A percentile compares a stretch with the other conserved stretches of the same genome.
Conservation (phyloP, 2,888 invertebrate species). For the Pollenia labialis region DNA sequence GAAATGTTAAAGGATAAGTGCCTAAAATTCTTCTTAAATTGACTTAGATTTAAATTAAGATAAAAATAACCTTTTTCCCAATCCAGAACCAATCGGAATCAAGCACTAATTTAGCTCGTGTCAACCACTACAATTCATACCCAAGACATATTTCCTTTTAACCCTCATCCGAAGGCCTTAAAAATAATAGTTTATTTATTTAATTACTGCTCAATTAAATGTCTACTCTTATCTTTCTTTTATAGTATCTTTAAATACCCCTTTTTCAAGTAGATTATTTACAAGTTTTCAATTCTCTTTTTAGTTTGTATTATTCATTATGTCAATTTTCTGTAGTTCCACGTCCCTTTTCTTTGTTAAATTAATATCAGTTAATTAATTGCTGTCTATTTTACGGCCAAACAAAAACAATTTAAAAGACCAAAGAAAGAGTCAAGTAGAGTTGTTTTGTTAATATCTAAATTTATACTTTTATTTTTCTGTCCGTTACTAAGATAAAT, state of each 20-base stretch:
- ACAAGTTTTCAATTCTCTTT: background rate
- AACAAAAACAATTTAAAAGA: background rate
- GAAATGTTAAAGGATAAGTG: too few species aligned
- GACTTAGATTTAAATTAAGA: too few species aligned
- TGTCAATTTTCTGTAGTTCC: background rate
- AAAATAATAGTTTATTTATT: too few species aligned
- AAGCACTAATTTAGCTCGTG: too few species aligned
- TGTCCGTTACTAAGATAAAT: constrained; percentile 29
- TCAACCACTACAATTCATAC: too few species aligned
- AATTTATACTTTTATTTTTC: constrained; percentile 1
- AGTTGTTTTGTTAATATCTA: background rate
- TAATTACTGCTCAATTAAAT: too few species aligned
- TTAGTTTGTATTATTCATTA: background rate
- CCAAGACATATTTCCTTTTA: too few species aligned
- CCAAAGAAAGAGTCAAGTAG: background rate
- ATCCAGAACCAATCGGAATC: too few species aligned
- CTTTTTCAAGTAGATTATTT: background rate
- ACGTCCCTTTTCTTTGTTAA: constrained; percentile 1
- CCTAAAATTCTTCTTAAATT: too few species aligned
- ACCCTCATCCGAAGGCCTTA: too few species aligned
- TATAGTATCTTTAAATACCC: background rate
- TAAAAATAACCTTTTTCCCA: too few species aligned
- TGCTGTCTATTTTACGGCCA: background rate
- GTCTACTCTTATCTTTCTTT: too few species aligned
- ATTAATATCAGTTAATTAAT: constrained; percentile 52